Conservation (phyloP, 2,888 invertebrate genomes). For the Eupithecia insigniata region DNA sequence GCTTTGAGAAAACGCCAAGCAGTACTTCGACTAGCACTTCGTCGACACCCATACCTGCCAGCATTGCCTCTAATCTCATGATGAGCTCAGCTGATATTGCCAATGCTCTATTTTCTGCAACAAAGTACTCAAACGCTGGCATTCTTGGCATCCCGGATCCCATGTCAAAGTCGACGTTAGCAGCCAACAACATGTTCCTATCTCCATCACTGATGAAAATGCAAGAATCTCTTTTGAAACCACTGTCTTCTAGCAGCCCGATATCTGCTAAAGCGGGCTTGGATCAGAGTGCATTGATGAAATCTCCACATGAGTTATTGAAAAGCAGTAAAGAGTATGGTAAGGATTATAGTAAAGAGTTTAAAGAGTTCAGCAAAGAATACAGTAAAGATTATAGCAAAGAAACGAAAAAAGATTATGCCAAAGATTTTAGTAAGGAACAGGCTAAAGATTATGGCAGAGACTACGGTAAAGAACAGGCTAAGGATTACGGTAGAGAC, state of each 20-base stretch:
- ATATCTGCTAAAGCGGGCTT: constrained; percentile 75
- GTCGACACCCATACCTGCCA: constrained; percentile 79
- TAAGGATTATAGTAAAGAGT: constrained; percentile 38
- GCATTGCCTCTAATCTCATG: constrained; percentile 85
- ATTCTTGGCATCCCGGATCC: constrained; percentile 89
- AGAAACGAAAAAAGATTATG: constrained; percentile 42
- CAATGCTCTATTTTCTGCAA: constrained; percentile 87
- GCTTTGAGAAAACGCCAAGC: constrained; percentile 76
- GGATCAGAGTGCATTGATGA: constrained; percentile 76
- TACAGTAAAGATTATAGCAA: constrained; percentile 30
- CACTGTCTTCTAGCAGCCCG: constrained; percentile 84
- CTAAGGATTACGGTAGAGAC: constrained; percentile 40
- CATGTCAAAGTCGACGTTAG: constrained; percentile 89
- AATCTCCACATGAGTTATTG: constrained; percentile 58
- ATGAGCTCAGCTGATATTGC: constrained; percentile 86
- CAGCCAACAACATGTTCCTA: constrained; percentile 91
- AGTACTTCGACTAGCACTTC: constrained; percentile 81
- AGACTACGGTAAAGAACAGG: constrained; percentile 39
- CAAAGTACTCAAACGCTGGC: constrained; percentile 86
- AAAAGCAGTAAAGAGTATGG: constrained; percentile 42
- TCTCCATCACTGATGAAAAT: constrained; percentile 89
- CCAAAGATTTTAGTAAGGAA: constrained; percentile 38
- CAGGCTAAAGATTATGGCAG: constrained; percentile 40
- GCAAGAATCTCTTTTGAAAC: constrained; percentile 86
- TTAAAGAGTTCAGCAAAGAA: constrained; percentile 36